A percentile compares a stretch with the other conserved stretches of the same genome.
Evolutionary conservation across 1,140 invertebrate genomes (phyloP).

Genomic region (Cydia fagiglandana): DNA sequence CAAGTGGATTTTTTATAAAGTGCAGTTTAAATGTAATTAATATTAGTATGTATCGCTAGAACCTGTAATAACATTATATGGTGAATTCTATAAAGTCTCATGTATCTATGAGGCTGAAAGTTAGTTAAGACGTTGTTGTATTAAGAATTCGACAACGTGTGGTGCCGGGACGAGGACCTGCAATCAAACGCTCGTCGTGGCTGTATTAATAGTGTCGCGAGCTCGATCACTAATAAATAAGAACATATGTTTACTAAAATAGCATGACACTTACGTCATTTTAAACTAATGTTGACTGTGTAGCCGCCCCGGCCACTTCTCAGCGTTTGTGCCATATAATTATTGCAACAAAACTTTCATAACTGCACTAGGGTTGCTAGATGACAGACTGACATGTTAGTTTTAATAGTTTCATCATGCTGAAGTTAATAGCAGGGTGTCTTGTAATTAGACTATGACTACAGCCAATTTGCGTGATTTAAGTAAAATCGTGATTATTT

Average conservation of each 20-base stretch:
- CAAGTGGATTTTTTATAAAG: conserved; percentile 24
- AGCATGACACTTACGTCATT: not conserved
- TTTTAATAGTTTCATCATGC: conserved; percentile 29
- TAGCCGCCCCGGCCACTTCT: conserved; percentile 41
- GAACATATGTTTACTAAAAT: not conserved
- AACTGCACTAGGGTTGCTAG: conserved; percentile 44
- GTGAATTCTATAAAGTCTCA: not conserved
- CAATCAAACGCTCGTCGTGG: conserved; percentile 61
- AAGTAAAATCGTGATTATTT: not conserved
- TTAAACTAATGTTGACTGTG: not conserved
- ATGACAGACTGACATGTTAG: conserved; percentile 25
- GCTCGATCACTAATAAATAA: not conserved
- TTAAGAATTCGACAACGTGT: not conserved
- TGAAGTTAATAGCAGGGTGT: conserved; percentile 5
- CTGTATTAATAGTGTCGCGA: conserved; percentile 57
- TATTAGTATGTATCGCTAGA: conserved; percentile 30
- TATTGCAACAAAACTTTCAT: conserved; percentile 67
- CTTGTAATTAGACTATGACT: not conserved
- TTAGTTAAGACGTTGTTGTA: not conserved
- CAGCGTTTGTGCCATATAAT: conserved; percentile 53
- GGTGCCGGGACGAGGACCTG: conserved; percentile 44
- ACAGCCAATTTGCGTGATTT: not conserved
- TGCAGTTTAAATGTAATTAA: conserved; percentile 29
- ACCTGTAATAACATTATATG: conserved; percentile 21
- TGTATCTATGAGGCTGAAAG: not conserved